Conservation (phyloP, 2,888 invertebrate species). For the Prenolepis imparis region DNA sequence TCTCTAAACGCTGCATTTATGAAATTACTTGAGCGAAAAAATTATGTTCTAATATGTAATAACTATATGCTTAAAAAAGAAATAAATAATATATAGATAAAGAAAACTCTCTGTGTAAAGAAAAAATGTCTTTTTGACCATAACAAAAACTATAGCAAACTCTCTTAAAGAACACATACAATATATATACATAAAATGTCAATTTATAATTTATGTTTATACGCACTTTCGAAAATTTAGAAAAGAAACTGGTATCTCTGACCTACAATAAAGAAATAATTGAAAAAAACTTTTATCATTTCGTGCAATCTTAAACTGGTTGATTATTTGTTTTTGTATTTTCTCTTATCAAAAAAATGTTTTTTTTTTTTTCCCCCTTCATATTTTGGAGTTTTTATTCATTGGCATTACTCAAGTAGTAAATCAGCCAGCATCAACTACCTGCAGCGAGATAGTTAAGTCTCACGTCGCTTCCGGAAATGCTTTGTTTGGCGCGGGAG, state of each 20-base stretch:
- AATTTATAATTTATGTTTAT: neutral
- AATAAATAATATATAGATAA: too few species aligned
- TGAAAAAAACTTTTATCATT: neutral
- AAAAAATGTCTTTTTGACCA: neutral
- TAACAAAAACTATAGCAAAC: neutral
- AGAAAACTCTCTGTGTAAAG: too few species aligned
- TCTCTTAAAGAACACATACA: too few species aligned
- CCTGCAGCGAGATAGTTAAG: conserved; percentile 74
- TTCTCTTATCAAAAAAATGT: neutral
- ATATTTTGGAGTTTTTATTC: neutral
- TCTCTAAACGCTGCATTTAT: too few species aligned
- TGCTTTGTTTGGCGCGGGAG: conserved; percentile 76
- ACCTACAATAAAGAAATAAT: neutral
- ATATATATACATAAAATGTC: neutral
- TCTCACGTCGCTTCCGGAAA: conserved; percentile 78
- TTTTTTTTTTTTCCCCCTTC: too few species aligned
- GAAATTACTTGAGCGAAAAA: too few species aligned
- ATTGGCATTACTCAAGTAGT: neutral
- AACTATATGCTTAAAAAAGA: too few species aligned
- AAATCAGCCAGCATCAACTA: conserved; percentile 69
- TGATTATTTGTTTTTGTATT: neutral
- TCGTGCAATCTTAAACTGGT: neutral
- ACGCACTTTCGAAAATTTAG: too few species aligned
- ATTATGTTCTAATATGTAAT: too few species aligned
- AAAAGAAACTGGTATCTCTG: too few species aligned